A percentile compares a stretch with the other conserved stretches of the same genome.
Evolutionary conservation across 2,888 invertebrate genomes (phyloP).

Genomic region (Ennomos quercinarius): DNA sequence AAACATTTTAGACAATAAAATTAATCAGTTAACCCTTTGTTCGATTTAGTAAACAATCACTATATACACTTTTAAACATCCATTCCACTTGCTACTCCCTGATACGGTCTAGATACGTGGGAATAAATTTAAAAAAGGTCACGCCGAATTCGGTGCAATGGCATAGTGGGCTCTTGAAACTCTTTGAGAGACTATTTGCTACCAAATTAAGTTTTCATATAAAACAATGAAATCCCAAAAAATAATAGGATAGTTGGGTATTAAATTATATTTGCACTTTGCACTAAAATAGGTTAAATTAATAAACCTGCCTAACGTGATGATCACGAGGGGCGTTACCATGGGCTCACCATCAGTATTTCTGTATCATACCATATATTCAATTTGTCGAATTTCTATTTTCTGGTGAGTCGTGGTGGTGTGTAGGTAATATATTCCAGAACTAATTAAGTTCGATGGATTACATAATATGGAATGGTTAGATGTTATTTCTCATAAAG

Average conservation of each 20-base stretch:
- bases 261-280: constrained; percentile 61
- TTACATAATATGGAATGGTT: constrained; percentile 38
- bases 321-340: constrained; percentile 40
- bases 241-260: constrained; percentile 62
- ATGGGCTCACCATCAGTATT: constrained; percentile 46
- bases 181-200: constrained; percentile 39
- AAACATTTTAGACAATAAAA: too few species aligned
- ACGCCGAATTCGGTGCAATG: constrained; percentile 51
- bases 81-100: background rate
- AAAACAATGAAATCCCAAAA: constrained; percentile 53
- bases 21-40: too few species aligned
- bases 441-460: constrained; percentile 44
- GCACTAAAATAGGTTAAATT: constrained; percentile 65
- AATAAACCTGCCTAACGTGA: constrained; percentile 45
- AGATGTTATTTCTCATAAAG: constrained; percentile 48
- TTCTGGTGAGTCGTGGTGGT: constrained; percentile 50
- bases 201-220: constrained; percentile 61
- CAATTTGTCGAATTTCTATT: constrained; percentile 43
- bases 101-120: constrained; percentile 5
- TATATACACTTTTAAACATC: background rate
- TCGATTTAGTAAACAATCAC: too few species aligned
- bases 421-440: constrained; percentile 33
- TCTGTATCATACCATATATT: constrained; percentile 44
- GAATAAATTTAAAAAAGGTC: constrained; percentile 18
- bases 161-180: constrained; percentile 51